A percentile compares a stretch with the other conserved stretches of the same genome.
Evolutionary conservation across 2,888 invertebrate genomes (phyloP).

Genomic region (Heteromyza rotundicornis): DNA sequence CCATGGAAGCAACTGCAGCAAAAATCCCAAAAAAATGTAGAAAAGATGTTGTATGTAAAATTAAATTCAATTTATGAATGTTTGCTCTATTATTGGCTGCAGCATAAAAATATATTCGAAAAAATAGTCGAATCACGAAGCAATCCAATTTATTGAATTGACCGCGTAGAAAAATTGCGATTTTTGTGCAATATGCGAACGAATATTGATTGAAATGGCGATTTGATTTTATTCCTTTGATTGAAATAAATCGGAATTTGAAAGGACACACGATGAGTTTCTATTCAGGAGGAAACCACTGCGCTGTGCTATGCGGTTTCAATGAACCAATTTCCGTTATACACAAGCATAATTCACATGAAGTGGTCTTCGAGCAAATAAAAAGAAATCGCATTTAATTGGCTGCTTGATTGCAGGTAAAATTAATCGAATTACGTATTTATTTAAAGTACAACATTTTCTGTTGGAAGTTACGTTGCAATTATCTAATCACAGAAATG

Average conservation of each 20-base stretch:
- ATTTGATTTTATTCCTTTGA: not conserved
- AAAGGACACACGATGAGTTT: not conserved
- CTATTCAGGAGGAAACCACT: not conserved
- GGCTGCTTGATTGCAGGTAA: not conserved
- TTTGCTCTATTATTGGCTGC: no score
- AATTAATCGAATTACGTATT: no score
- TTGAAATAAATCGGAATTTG: not conserved
- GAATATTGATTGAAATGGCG: not conserved
- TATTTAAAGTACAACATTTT: no score
- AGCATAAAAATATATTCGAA: not conserved
- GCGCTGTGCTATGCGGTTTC: not conserved
- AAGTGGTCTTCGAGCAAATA: not conserved
- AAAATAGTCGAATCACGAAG: not conserved
- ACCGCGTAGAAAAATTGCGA: not conserved
- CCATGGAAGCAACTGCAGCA: no score
- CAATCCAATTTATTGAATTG: constrained; percentile 2
- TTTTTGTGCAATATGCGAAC: not conserved
- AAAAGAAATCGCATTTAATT: no score
- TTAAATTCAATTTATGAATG: not conserved
- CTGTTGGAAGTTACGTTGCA: no score
- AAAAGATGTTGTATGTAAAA: no score
- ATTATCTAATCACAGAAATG: no score
- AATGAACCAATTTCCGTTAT: not conserved
- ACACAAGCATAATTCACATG: not conserved
- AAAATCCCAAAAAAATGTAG: no score